A percentile compares a stretch with the other conserved stretches of the same genome.
Evolutionary conservation across 2,797 vertebrate genomes (phyloP).

Genomic region (Darevskia nairensis): DNA sequence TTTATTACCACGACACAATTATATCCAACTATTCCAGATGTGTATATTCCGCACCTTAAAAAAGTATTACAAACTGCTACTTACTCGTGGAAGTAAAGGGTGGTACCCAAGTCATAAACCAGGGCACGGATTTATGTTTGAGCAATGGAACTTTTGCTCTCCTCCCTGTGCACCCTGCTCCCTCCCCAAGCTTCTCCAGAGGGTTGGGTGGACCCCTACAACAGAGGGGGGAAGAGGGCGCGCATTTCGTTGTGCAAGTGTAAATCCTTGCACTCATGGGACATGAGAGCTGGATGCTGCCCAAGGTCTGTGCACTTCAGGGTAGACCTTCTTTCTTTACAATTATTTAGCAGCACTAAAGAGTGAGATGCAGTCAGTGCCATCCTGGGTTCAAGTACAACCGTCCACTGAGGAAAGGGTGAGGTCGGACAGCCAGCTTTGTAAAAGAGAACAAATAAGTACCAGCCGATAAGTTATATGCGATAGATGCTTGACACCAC

Average conservation of each 20-base stretch:
- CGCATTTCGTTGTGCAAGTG: no score
- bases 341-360: slow-evolving; percentile 55
- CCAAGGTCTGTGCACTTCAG: slow-evolving; percentile 38
- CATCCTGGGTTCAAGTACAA: slow-evolving; percentile 47
- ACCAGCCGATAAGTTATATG: slow-evolving; percentile 26
- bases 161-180: no score
- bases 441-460: slow-evolving; percentile 21
- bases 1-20: background rate
- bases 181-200: no score
- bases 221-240: no score
- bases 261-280: no score
- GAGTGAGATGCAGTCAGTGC: slow-evolving; percentile 24
- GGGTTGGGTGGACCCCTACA: no score
- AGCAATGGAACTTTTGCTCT: no score
- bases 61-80: slow-evolving; percentile 3
- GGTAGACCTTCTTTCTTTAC: slow-evolving; percentile 44
- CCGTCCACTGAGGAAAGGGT: slow-evolving; percentile 4
- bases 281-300: no score
- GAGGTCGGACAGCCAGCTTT: slow-evolving; percentile 27
- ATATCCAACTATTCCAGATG: background rate
- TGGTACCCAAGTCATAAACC: no score
- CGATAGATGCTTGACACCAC: slow-evolving; percentile 45
- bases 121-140: no score
- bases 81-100: slow-evolving; percentile 30
- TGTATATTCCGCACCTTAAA: slow-evolving; percentile 21